Evolutionary conservation across 2,797 vertebrate genomes (phyloP), one percentile per base, ranked within the genome.

Genomic region (Cephalopachus bancanus): DNA sequence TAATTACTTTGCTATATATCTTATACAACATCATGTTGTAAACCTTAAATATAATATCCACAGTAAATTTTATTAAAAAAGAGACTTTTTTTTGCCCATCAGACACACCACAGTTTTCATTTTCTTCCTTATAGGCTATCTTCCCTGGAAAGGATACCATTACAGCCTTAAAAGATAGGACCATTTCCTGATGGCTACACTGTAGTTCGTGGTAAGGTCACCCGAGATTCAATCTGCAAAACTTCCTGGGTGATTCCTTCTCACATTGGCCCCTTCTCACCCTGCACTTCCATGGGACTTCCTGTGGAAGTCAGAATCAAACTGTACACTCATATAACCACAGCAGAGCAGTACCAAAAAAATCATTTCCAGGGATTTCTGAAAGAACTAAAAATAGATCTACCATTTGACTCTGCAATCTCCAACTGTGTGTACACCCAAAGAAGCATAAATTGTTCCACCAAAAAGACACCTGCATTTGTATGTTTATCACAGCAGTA

Each of bases 251-350:
- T 22, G 16, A 49, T 65, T 6, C 44, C 19, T 94, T 65, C 11
- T 19, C 15, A n/a, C 2, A 51, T n/a, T 64, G 26, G 2, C 33
- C 1, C 4, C 15, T 53, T 1, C 8, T 60, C 2, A 30, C 30
- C 30, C 4, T 6, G 15, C 5, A 64, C 24, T 24, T 22, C 30
- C 65, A 20, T 87, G 69, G 33, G 33, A 11, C 57, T 75, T 91
- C 30, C 64, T 91, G 86, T 49, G 59, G 19, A 69, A 86, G 17
- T 30, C 37, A 93, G 14, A 17, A 75, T 53, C 26, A 88, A 26
- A 33, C 20, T 71, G 2, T 37, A 37, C 62, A 20, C 10, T 79
- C 49, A 67, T 65, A 44, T 24, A 81, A 71, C 19, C 8, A 7
- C 26, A 91, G 62, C 10, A 69, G 28, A 62, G 20, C 9, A 74